Conservation (phyloP, 1,140 invertebrate genomes). For the Babylonia areolata region DNA sequence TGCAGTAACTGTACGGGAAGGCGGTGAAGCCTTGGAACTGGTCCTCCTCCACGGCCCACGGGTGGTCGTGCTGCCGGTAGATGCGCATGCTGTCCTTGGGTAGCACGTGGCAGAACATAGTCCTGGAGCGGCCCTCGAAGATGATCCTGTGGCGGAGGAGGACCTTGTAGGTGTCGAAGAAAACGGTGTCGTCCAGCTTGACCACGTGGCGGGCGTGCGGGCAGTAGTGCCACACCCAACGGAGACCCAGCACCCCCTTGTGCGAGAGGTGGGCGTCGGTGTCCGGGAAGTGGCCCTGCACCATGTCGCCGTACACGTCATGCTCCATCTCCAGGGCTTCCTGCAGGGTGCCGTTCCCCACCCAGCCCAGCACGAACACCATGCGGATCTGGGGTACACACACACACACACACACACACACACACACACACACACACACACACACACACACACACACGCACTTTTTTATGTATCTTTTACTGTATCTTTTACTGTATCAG, state of each 20-base stretch:
- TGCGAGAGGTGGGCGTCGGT: constrained; percentile 62
- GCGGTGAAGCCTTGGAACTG: constrained; percentile 46
- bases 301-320: constrained; percentile 54
- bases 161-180: constrained; percentile 83
- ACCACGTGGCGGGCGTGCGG: constrained; percentile 82
- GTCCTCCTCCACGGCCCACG: constrained; percentile 54
- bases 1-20: constrained; percentile 59
- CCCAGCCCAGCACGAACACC: constrained; percentile 58
- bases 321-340: constrained; percentile 50
- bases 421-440: neutral
- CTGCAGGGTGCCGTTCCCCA: constrained; percentile 32
- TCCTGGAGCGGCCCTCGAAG: constrained; percentile 20
- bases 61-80: constrained; percentile 36
- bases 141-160: constrained; percentile 37
- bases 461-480: too few relatives aligned
- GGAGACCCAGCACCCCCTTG: constrained; percentile 87
- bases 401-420: neutral
- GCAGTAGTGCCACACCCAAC: constrained; percentile 85
- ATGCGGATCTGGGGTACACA: constrained; percentile 38
- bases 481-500: too few relatives aligned
- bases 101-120: constrained; percentile 53
- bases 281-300: constrained; percentile 66
- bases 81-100: constrained; percentile 46
- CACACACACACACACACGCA: neutral
- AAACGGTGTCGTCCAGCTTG: constrained; percentile 93